Base-by-base conservation (phyloP, 2,797 vertebrate species). In the Galaxias olidus region DNA sequence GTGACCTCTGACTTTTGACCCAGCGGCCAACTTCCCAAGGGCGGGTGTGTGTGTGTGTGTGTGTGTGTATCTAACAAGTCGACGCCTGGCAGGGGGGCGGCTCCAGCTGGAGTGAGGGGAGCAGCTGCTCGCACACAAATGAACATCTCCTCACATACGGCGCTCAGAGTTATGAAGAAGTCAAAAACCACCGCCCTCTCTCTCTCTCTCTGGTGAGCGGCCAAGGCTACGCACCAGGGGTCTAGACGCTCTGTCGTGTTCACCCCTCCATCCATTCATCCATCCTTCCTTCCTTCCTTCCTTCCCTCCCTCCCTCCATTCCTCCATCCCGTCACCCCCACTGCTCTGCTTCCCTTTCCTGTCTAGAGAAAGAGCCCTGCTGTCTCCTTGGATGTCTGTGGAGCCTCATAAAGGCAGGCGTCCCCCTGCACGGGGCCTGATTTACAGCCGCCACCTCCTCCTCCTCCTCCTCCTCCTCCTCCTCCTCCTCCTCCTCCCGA, bases 171-270 rank as follows among this genome's bases (percentile, higher is more conserved):
- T 30, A 30, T 30, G 6, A 30, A 30, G 30, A 30, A 30, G 30
- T 30, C 2, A 30, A 6, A 30, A 30, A 30, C 30, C 30, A 4
- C 52, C 52, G 30, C 8, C 52, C 10, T 3, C 4, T 10, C 52
- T 30, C 52, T 40, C 11, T 13, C 47, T 30, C 48, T 50, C 60
- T 82, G 84, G 72, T 77, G 4, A 50, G 8, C 66, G 68, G 79
- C 83, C 84, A 85, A 52, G 10, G 46, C 47, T 9, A 42, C 19
- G 71, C 70, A 74, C 76, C 57, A 13, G 61, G n/a, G n/a, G n/a
- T n/a, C n/a, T n/a, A n/a, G n/a, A n/a, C n/a, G n/a, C n/a, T n/a
- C n/a, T n/a, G n/a, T n/a, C n/a, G n/a, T n/a, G n/a, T n/a, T n/a
- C n/a, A 30, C 30, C 30, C 30, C 30, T 30, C 30, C 30, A 2